Conservation (phyloP, 2,797 vertebrate species). For the Todus mexicanus region DNA sequence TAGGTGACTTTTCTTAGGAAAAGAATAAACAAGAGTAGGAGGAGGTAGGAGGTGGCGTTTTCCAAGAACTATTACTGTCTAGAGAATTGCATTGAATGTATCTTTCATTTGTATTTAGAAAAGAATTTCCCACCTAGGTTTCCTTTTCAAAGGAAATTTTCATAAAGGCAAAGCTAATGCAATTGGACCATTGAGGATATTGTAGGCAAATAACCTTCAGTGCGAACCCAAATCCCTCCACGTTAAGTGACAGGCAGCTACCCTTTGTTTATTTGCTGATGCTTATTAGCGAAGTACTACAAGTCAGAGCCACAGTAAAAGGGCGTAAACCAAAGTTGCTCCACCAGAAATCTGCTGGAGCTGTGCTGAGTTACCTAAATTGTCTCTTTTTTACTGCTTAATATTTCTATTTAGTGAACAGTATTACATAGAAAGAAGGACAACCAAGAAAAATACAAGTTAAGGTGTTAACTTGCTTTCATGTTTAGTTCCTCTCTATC, state of each 20-base stretch:
- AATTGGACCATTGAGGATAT: not conserved
- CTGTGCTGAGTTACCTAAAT: not conserved
- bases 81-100: constrained; percentile 3
- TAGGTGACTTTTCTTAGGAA: not conserved
- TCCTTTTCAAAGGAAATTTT: constrained; percentile 43
- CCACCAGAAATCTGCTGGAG: not conserved
- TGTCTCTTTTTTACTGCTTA: not conserved
- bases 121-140: constrained; percentile 4
- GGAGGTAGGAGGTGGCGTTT: constrained; percentile 22
- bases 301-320: not conserved
- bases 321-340: not conserved
- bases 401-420: not conserved
- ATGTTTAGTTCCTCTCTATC: not conserved
- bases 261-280: not conserved
- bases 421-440: not conserved
- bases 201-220: not conserved
- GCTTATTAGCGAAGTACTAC: not conserved
- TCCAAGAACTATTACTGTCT: constrained; percentile 17
- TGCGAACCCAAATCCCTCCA: not conserved
- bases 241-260: not conserved
- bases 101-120: constrained; percentile 43
- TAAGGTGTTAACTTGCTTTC: not conserved
- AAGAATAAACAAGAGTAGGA: constrained; percentile 32
- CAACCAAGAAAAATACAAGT: not conserved
- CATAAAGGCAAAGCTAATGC: not conserved